phyloP scores from a whole-genome alignment of 2,113 vertebrate genomes.

The Menidia beryllina region DNA sequence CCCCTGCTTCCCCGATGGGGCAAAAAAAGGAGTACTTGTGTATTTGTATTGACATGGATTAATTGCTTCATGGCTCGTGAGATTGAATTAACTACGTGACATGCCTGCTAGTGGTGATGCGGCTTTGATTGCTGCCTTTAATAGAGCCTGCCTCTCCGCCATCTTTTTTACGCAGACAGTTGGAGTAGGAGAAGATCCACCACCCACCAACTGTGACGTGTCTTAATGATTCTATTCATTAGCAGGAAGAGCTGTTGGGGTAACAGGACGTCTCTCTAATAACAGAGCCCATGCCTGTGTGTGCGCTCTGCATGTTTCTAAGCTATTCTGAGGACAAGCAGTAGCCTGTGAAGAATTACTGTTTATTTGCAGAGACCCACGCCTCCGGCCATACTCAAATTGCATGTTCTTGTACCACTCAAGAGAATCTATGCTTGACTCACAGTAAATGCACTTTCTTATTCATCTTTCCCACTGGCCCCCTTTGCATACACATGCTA shows the following conservation, averaged over 20 bases:
- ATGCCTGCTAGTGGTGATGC: slow-evolving; percentile 59
- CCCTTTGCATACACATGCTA: slow-evolving; percentile 27
- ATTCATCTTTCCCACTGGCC: slow-evolving; percentile 45
- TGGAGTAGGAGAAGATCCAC: slow-evolving; percentile 38
- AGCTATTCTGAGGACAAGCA: slow-evolving; percentile 26
- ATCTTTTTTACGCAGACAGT: slow-evolving; percentile 61
- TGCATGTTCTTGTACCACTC: slow-evolving; percentile 49
- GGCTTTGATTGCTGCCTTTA: slow-evolving; percentile 69
- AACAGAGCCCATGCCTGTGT: slow-evolving; percentile 12
- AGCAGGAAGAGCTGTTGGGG: slow-evolving; percentile 13
- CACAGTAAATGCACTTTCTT: slow-evolving; percentile 54
- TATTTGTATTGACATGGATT: slow-evolving; percentile 77
- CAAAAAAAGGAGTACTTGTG: slow-evolving; percentile 53
- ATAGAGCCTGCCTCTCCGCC: slow-evolving; percentile 49
- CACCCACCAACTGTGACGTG: slow-evolving; percentile 41
- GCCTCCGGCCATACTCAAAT: slow-evolving; percentile 32
- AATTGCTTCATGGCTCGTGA: slow-evolving; percentile 79
- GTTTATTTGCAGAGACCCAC: slow-evolving; percentile 42
- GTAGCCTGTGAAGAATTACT: slow-evolving; percentile 44
- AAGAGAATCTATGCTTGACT: slow-evolving; percentile 59
- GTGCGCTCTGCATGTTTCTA: slow-evolving; percentile 5
- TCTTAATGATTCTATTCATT: slow-evolving; percentile 67
- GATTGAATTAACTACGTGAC: slow-evolving; percentile 81
- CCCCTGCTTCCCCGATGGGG: slow-evolving; percentile 28
- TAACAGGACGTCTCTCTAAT: slow-evolving; percentile 35